Evolutionary conservation across 2,888 invertebrate species (phyloP).

Genomic region (Drosophila imparisetae): DNA sequence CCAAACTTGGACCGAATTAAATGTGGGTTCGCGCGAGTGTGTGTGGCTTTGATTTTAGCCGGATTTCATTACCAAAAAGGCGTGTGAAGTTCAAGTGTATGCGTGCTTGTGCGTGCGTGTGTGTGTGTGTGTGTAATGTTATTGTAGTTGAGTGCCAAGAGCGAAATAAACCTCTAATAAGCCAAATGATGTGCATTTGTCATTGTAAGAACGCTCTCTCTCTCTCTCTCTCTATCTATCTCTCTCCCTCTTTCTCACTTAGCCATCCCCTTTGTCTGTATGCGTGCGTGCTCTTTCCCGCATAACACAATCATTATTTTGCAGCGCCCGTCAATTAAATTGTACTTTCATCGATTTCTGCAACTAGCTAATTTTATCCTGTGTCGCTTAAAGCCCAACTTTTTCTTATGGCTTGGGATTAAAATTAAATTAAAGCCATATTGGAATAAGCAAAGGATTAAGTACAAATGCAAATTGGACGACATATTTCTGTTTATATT

Average conservation of each 20-base stretch:
- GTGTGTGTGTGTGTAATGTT: slow-evolving; percentile 53
- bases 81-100: slow-evolving; percentile 23
- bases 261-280: not conserved
- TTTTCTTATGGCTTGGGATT: not conserved
- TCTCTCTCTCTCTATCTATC: not conserved
- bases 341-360: slow-evolving; percentile 38
- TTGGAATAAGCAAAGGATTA: not conserved
- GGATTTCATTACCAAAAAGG: slow-evolving; percentile 65
- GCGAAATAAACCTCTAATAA: slow-evolving; percentile 78
- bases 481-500: not conserved
- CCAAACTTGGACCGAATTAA: slow-evolving; percentile 42
- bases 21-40: slow-evolving; percentile 9
- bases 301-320: slow-evolving; percentile 33
- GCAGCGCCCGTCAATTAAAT: slow-evolving; percentile 58
- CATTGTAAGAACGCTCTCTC: slow-evolving; percentile 24
- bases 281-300: not conserved
- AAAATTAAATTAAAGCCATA: not conserved
- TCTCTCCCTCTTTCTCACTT: not conserved
- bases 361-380: not conserved
- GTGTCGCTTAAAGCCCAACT: not conserved
- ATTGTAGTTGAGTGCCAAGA: slow-evolving; percentile 77
- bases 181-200: slow-evolving; percentile 77
- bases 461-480: not conserved
- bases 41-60: slow-evolving; percentile 60
- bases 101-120: slow-evolving; percentile 4